Conservation (phyloP, 2,113 vertebrate species). For the Serilophus lunatus region DNA sequence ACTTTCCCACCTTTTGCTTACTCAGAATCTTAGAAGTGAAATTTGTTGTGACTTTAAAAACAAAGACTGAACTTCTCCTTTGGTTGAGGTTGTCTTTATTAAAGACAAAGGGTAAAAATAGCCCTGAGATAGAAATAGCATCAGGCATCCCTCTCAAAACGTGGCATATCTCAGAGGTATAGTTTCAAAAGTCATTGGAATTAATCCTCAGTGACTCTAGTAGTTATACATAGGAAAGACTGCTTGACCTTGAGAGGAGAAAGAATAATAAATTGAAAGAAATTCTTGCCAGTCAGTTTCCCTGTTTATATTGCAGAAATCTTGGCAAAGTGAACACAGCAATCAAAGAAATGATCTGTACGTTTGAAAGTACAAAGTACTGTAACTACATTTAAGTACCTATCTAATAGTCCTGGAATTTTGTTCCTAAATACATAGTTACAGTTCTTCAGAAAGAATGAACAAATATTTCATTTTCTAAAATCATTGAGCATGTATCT, state of each 20-base stretch:
- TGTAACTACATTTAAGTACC: neutral
- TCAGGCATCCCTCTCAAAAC: neutral
- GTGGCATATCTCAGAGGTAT: neutral
- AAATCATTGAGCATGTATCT: neutral
- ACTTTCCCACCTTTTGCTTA: neutral
- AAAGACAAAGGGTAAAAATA: neutral
- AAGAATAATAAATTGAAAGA: slow-evolving; percentile 12
- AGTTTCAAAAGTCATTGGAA: neutral
- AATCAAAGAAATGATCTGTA: neutral
- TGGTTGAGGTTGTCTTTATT: neutral
- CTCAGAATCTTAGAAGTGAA: neutral
- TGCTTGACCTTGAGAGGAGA: neutral
- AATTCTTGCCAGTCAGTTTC: neutral
- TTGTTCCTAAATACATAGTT: neutral
- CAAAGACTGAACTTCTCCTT: neutral
- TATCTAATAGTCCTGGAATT: neutral
- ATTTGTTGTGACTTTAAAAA: neutral
- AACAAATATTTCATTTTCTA: neutral
- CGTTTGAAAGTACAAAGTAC: neutral
- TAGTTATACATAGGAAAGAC: neutral
- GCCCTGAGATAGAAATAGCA: neutral
- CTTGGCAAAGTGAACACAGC: neutral
- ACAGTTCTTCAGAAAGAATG: neutral
- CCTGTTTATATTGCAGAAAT: neutral
- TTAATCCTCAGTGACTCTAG: neutral